A percentile compares a stretch with the other conserved stretches of the same genome.
Evolutionary conservation across 2,888 invertebrate genomes (phyloP).

Genomic region (Lithophane ornitopus): DNA sequence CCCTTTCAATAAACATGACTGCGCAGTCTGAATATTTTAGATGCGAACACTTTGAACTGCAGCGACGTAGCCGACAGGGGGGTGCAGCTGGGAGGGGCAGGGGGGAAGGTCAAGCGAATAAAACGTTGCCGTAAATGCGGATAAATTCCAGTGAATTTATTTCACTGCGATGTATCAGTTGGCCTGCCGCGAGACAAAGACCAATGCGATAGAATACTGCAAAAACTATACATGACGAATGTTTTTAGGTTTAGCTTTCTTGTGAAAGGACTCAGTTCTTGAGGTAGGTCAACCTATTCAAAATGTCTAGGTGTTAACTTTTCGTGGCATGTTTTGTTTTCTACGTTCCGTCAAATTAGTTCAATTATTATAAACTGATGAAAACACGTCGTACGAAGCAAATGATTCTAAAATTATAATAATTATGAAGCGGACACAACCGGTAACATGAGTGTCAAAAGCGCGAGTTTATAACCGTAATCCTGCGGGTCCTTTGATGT

Average conservation of each 20-base stretch:
- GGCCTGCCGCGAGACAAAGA: constrained; percentile 41
- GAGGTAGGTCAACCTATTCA: background rate
- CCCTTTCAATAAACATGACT: constrained; percentile 66
- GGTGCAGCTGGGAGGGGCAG: background rate
- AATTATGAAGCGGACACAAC: constrained; percentile 15
- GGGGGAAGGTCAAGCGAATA: constrained; percentile 66
- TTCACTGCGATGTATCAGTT: constrained; percentile 56
- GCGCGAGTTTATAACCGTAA: constrained; percentile 42
- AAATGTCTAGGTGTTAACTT: background rate
- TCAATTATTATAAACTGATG: background rate
- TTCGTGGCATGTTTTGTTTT: background rate
- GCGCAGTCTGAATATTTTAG: constrained; percentile 63
- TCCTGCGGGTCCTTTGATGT: constrained; percentile 55
- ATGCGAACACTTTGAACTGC: constrained; percentile 54
- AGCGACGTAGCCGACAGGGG: constrained; percentile 20
- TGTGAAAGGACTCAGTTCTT: background rate
- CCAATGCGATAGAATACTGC: constrained; percentile 17
- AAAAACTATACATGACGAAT: constrained; percentile 3
- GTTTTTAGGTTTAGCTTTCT: background rate
- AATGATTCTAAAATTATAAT: constrained; percentile 18
- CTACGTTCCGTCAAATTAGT: background rate
- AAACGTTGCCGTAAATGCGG: constrained; percentile 64
- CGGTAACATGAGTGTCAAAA: constrained; percentile 37
- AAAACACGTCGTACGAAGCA: background rate
- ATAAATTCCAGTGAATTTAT: constrained; percentile 70